Evolutionary conservation across 2,113 vertebrate genomes (phyloP).

Genomic region (Nothobranchius kuhntae): DNA sequence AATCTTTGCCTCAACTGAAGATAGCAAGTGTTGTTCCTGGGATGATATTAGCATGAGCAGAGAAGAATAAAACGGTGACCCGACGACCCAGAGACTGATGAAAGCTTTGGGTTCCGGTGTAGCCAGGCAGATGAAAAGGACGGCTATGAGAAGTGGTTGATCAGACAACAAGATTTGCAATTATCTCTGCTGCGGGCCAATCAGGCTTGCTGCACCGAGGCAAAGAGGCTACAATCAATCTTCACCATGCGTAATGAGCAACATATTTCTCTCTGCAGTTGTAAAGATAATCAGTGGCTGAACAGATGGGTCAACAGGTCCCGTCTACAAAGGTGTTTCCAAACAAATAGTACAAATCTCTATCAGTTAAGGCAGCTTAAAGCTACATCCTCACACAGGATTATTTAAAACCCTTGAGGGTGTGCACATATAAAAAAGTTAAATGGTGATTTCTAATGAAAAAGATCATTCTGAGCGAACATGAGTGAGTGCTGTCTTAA

Average conservation of each 20-base stretch:
- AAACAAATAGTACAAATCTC: slow-evolving; percentile 58
- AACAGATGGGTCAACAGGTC: slow-evolving; percentile 66
- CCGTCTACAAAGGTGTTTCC: slow-evolving; percentile 21
- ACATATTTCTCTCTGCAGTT: slow-evolving; percentile 65
- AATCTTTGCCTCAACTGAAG: slow-evolving; percentile 15
- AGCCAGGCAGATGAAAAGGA: slow-evolving; percentile 38
- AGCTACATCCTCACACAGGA: slow-evolving; percentile 45
- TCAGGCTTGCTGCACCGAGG: slow-evolving; percentile 51
- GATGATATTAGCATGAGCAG: slow-evolving; percentile 42
- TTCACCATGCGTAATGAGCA: slow-evolving; percentile 68
- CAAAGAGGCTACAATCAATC: slow-evolving; percentile 63
- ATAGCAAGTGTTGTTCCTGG: slow-evolving; percentile 15
- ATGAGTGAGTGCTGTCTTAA: slow-evolving; percentile 36
- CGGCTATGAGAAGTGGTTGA: slow-evolving; percentile 28
- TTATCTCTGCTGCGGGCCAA: slow-evolving; percentile 67
- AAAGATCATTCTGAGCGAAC: slow-evolving; percentile 4
- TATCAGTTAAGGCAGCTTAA: slow-evolving; percentile 31
- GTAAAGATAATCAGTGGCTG: slow-evolving; percentile 70
- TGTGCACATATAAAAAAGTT: slow-evolving; percentile 9
- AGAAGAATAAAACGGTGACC: slow-evolving; percentile 42
- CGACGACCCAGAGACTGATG: slow-evolving; percentile 35
- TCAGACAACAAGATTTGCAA: slow-evolving; percentile 60
- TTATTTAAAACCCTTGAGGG: slow-evolving; percentile 30
- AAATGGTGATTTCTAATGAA: neutral
- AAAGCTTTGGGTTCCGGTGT: slow-evolving; percentile 10